A percentile compares a stretch with the other conserved stretches of the same genome.
Evolutionary conservation across 1,140 invertebrate genomes (phyloP).

Genomic region (Scaptomyza montana): DNA sequence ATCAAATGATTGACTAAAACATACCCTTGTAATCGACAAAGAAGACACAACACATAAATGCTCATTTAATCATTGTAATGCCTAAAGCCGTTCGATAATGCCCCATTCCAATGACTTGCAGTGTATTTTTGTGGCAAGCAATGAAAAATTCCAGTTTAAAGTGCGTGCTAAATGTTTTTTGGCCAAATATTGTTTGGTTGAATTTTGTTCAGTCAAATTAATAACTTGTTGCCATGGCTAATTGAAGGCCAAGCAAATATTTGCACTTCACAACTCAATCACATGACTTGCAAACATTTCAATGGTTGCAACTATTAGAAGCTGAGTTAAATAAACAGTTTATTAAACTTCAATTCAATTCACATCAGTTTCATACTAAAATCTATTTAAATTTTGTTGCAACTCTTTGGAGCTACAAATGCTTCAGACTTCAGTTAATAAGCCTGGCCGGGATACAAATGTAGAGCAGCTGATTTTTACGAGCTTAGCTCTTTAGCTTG

Average conservation of each 20-base stretch:
- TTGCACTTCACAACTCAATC: slow-evolving; percentile 38
- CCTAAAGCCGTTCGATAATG: too few relatives aligned
- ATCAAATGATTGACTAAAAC: too few relatives aligned
- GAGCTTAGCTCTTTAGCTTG: slow-evolving; percentile 45
- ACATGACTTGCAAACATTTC: not conserved
- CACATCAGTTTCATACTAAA: too few relatives aligned
- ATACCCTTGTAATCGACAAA: too few relatives aligned
- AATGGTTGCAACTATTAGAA: slow-evolving; percentile 5
- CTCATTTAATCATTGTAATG: too few relatives aligned
- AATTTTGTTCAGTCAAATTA: slow-evolving; percentile 31
- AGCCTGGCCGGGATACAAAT: slow-evolving; percentile 18
- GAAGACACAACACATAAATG: too few relatives aligned
- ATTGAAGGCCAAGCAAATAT: slow-evolving; percentile 57
- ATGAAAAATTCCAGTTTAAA: not conserved
- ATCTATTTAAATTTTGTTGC: not conserved
- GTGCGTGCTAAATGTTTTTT: slow-evolving; percentile 21
- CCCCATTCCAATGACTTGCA: not conserved
- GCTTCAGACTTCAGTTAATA: slow-evolving; percentile 32
- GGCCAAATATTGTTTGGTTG: not conserved
- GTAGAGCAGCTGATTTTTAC: slow-evolving; percentile 41
- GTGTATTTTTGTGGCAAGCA: slow-evolving; percentile 1
- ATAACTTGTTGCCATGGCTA: slow-evolving; percentile 48
- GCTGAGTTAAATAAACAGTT: not conserved
- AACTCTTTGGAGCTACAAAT: not conserved
- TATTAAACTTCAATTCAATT: not conserved